A percentile compares a stretch with the other conserved stretches of the same genome.
Evolutionary conservation across 1,140 invertebrate species (phyloP).

Genomic region (Muscidifurax raptorellus): DNA sequence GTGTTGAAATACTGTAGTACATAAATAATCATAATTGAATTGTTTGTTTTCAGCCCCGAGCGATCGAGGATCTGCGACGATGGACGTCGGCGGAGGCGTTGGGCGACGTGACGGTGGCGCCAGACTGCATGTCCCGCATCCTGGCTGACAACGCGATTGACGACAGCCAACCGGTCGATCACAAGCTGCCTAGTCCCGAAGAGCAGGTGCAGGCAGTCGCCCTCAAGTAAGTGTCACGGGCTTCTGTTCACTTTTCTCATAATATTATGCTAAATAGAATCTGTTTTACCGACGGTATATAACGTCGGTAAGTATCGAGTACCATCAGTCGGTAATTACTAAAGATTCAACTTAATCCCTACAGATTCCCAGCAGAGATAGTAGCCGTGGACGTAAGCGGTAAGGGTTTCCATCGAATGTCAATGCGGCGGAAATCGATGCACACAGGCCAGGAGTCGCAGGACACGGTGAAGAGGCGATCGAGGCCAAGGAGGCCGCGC

Average conservation of each 20-base stretch:
- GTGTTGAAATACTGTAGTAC: not conserved
- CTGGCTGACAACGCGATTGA: slow-evolving; percentile 85
- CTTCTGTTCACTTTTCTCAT: not conserved
- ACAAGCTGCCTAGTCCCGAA: slow-evolving; percentile 88
- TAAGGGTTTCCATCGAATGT: slow-evolving; percentile 90
- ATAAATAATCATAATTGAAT: not conserved
- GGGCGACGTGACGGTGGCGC: slow-evolving; percentile 86
- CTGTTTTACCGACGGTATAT: no score
- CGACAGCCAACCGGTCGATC: slow-evolving; percentile 85
- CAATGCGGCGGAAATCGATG: slow-evolving; percentile 86
- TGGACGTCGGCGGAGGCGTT: slow-evolving; percentile 90
- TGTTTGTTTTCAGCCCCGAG: slow-evolving; percentile 81
- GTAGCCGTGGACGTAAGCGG: slow-evolving; percentile 92
- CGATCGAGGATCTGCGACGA: slow-evolving; percentile 85
- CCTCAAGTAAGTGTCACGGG: slow-evolving; percentile 78
- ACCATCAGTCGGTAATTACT: not conserved
- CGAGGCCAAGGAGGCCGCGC: slow-evolving; percentile 83
- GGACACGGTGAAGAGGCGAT: slow-evolving; percentile 81
- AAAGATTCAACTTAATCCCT: not conserved
- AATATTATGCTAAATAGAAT: no score
- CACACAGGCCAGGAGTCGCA: slow-evolving; percentile 74
- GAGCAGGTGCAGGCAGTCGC: slow-evolving; percentile 87
- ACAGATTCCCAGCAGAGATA: slow-evolving; percentile 89
- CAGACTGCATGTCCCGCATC: slow-evolving; percentile 81
- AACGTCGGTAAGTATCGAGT: no score